Percentiles rank a stretch among this genome's conserved stretches.
Conservation (phyloP, 2,113 vertebrate genomes). For the Zosterops japonicus region DNA sequence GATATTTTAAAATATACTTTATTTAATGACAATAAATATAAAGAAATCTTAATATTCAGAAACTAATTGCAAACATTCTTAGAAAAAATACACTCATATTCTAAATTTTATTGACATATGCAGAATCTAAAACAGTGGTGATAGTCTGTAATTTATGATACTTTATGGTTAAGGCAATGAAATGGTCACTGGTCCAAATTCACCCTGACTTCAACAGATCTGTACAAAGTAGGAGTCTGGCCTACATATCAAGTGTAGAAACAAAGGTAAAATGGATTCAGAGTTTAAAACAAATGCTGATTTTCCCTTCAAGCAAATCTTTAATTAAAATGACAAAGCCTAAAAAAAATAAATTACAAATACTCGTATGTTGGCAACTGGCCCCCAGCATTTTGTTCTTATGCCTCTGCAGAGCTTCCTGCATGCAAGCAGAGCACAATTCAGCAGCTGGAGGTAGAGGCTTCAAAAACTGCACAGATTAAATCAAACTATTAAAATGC, state of each 20-base stretch:
- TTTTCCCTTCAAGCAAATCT: background rate
- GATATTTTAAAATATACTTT: slow-evolving; percentile 69
- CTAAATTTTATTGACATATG: slow-evolving; percentile 21
- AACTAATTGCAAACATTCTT: slow-evolving; percentile 40
- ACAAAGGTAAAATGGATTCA: background rate
- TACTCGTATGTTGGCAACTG: background rate
- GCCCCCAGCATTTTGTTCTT: background rate
- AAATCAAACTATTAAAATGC: background rate
- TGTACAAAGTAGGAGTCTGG: background rate
- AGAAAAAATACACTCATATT: slow-evolving; percentile 58
- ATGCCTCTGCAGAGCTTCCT: background rate
- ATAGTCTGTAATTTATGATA: background rate
- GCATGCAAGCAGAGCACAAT: background rate
- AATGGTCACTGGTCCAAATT: background rate
- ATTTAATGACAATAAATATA: slow-evolving; percentile 75
- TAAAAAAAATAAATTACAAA: background rate
- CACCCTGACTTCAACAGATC: background rate
- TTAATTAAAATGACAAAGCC: slow-evolving; percentile 12
- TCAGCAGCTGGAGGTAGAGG: background rate
- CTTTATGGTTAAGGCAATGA: background rate
- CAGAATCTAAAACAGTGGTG: background rate
- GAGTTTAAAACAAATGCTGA: background rate
- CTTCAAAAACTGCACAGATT: background rate
- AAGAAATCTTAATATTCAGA: slow-evolving; percentile 62
- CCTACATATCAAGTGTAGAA: background rate